These are phyloP conservation scores for Zeuzera pyrina DNA, from an alignment of 2,888 invertebrate species.

Conservation along the genomic window DNA sequence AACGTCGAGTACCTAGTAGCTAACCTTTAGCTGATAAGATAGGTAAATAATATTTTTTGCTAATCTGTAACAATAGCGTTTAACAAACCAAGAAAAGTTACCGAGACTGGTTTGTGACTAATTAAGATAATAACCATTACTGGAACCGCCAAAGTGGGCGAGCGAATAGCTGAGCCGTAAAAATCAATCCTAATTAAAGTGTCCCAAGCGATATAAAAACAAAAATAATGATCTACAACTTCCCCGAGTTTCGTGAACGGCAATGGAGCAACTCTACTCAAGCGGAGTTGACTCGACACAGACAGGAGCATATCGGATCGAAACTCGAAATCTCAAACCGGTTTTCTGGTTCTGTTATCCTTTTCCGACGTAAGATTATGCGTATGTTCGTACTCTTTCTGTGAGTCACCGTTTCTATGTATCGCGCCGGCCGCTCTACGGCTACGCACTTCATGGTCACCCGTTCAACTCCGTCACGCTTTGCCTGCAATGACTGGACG, in stretches of 20 bases:
- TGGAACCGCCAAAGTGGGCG: conserved; percentile 4
- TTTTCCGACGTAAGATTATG: conserved; percentile 33
- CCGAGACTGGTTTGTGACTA: conserved; percentile 20
- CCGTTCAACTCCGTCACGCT: conserved; percentile 67
- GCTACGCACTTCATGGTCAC: conserved; percentile 71
- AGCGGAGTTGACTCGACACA: conserved; percentile 56
- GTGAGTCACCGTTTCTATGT: conserved; percentile 69
- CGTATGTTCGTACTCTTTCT: conserved; percentile 51
- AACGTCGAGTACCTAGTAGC: conserved; percentile 53
- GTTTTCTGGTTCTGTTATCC: conserved; percentile 54
- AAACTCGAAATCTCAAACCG: conserved; percentile 71
- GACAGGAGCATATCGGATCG: conserved; percentile 69
- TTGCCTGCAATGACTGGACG: conserved; percentile 56
- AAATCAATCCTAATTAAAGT: conserved; percentile 26
- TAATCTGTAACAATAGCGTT: conserved; percentile 22
- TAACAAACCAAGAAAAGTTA: conserved; percentile 15
- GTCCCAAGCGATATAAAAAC: conserved; percentile 24
- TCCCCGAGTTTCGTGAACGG: conserved; percentile 39
- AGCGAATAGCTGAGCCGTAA: conserved; percentile 3
- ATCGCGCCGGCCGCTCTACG: conserved; percentile 60
- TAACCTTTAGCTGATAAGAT: conserved; percentile 50
- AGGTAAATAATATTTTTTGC: conserved; percentile 34
- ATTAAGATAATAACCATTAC: conserved; percentile 18
- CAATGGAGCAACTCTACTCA: conserved; percentile 41
- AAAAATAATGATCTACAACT: conserved; percentile 38